phyloP scores from a whole-genome alignment of 2,888 invertebrate genomes.

The Mactromeris polynyma region DNA sequence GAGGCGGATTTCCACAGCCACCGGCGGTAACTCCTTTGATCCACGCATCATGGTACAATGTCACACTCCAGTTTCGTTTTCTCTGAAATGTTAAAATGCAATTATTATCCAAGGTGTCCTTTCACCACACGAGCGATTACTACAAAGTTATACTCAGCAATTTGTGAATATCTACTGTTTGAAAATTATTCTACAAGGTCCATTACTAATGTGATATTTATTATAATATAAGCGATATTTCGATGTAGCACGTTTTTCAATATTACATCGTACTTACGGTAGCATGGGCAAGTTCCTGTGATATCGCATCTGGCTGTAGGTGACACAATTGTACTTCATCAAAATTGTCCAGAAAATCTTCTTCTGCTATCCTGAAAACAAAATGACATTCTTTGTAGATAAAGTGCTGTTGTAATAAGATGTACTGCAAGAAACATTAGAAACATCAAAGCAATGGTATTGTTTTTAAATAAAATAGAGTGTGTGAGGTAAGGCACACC shows the following conservation, averaged over 20 bases:
- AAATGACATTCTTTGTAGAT: neutral
- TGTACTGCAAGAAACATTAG: no score
- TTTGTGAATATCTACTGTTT: no score
- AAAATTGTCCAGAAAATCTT: conserved; percentile 95
- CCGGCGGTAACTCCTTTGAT: conserved; percentile 96
- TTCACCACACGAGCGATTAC: no score
- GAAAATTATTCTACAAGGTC: neutral
- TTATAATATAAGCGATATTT: no score
- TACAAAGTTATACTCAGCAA: no score
- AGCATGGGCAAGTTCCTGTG: conserved; percentile 79
- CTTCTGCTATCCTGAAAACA: conserved; percentile 91
- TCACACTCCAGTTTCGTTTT: conserved; percentile 93
- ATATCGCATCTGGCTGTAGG: conserved; percentile 91
- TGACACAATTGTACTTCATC: conserved; percentile 97
- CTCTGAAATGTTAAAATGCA: conserved; percentile 63
- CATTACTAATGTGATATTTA: no score
- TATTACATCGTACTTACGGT: conserved; percentile 73
- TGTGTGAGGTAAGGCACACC: no score
- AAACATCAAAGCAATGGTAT: no score
- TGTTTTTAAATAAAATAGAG: no score
- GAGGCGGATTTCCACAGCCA: conserved; percentile 93
- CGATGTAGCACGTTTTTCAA: no score
- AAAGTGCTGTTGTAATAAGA: no score
- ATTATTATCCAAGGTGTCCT: neutral
- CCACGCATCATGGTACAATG: conserved; percentile 98